These are phyloP conservation scores for Eumeta japonica DNA, from an alignment of 1,140 invertebrate species.

Conservation along the genomic window DNA sequence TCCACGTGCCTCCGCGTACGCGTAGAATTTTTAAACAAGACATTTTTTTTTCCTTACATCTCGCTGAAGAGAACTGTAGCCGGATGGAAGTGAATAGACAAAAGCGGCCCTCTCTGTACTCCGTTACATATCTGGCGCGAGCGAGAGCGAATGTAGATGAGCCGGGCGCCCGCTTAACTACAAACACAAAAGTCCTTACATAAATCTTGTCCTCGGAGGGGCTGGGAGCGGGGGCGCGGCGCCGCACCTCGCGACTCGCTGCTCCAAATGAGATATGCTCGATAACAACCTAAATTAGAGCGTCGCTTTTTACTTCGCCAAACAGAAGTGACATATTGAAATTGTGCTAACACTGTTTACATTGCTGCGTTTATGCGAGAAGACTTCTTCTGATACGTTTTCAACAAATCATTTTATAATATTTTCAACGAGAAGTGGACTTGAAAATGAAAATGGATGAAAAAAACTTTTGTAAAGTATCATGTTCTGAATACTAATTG, in stretches of 20 bases:
- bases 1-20: conserved; percentile 27
- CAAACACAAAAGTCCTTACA: conserved; percentile 59
- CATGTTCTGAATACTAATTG: too few species aligned
- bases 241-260: conserved; percentile 41
- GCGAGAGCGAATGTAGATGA: conserved; percentile 56
- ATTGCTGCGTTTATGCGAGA: too few species aligned
- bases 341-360: too few species aligned
- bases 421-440: too few species aligned
- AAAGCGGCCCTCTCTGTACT: conserved; percentile 36
- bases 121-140: conserved; percentile 44
- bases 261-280: conserved; percentile 31
- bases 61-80: conserved; percentile 47
- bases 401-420: too few species aligned
- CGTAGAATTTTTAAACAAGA: conserved; percentile 44
- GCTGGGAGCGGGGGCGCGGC: conserved; percentile 26
- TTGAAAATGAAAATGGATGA: too few species aligned
- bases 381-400: too few species aligned
- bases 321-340: too few species aligned
- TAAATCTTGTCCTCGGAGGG: conserved; percentile 55
- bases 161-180: conserved; percentile 48
- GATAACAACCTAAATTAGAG: conserved; percentile 43
- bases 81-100: conserved; percentile 48
- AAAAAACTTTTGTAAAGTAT: too few species aligned
- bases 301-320: conserved; percentile 14
- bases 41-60: conserved; percentile 37